Conservation (phyloP, 2,113 vertebrate genomes). For the Tenrec ecaudatus region DNA sequence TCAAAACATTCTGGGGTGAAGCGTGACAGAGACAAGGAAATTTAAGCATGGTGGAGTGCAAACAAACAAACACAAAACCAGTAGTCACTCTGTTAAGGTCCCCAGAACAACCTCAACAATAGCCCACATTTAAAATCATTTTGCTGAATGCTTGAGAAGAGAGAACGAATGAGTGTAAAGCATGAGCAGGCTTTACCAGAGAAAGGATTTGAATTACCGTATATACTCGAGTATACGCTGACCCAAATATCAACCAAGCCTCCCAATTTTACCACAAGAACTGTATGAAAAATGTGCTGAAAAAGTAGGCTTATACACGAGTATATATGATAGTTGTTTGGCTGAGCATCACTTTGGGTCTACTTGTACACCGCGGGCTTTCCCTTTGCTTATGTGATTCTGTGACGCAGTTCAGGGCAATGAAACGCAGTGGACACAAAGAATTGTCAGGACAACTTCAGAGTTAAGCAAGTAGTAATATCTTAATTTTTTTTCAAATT, state of each 20-base stretch:
- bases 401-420: not conserved
- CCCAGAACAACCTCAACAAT: slow-evolving; percentile 1
- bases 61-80: not conserved
- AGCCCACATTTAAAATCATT: not conserved
- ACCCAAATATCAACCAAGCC: too few relatives aligned
- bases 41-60: not conserved
- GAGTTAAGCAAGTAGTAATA: not conserved
- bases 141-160: not conserved
- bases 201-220: too few relatives aligned
- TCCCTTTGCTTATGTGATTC: slow-evolving; percentile 19
- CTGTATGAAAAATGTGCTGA: too few relatives aligned
- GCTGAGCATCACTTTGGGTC: slow-evolving; percentile 21
- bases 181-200: too few relatives aligned
- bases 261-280: too few relatives aligned
- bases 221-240: too few relatives aligned
- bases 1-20: slow-evolving; percentile 36
- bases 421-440: slow-evolving; percentile 14
- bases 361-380: not conserved
- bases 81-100: not conserved
- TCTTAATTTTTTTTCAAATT: not conserved
- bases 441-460: not conserved
- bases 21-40: slow-evolving; percentile 10
- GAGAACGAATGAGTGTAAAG: not conserved
- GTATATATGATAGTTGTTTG: too few relatives aligned
- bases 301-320: too few relatives aligned